phyloP scores from a whole-genome alignment of 1,140 invertebrate species.

The Heliothis virescens region DNA sequence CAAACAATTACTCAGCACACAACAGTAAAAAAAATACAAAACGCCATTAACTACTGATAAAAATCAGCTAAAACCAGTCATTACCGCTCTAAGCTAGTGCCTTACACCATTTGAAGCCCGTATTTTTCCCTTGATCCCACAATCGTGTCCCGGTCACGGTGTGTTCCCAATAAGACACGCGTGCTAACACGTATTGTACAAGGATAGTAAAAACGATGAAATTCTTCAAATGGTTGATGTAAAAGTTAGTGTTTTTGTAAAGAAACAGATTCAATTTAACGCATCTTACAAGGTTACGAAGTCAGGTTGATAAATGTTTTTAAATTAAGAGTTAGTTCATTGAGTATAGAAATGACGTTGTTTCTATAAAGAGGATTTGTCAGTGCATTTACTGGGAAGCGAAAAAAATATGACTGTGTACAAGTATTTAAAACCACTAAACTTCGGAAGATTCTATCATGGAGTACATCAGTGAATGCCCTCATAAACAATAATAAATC shows the following conservation, averaged over 20 bases:
- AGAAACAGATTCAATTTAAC: neutral
- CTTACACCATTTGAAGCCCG: neutral
- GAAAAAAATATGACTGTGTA: no score
- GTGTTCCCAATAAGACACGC: conserved; percentile 25
- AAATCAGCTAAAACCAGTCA: neutral
- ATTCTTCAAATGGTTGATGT: neutral
- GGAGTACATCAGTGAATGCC: neutral
- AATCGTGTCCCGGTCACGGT: conserved; percentile 27
- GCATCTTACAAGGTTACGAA: neutral
- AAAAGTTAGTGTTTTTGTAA: neutral
- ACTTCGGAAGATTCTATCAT: no score
- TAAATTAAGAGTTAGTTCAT: no score
- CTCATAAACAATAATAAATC: neutral
- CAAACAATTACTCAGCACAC: no score
- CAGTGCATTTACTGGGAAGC: no score
- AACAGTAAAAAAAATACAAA: no score
- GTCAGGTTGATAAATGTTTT: no score
- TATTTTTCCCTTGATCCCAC: conserved; percentile 26
- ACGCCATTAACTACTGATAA: no score
- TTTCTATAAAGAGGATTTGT: no score
- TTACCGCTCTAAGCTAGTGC: neutral
- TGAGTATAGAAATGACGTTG: no score
- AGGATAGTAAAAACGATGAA: conserved; percentile 2
- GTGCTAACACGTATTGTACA: conserved; percentile 33
- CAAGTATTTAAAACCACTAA: no score